A percentile compares a stretch with the other conserved stretches of the same genome.
Evolutionary conservation across 2,113 vertebrate species (phyloP).

Genomic region (Pseudonaja textilis): DNA sequence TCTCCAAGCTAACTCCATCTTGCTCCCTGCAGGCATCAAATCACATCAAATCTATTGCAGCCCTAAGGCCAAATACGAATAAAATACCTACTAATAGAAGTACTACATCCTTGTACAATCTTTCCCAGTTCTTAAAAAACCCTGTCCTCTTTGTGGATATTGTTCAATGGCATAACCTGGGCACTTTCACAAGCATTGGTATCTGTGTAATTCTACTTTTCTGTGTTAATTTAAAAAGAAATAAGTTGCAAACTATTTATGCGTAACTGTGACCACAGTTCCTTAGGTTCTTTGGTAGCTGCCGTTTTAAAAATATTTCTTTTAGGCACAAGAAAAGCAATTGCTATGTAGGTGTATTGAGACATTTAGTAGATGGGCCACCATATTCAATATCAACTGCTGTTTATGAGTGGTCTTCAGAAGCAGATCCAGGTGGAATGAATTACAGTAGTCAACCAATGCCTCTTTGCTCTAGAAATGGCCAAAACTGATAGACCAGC

Average conservation of each 20-base stretch:
- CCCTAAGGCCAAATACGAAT: neutral
- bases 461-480: too few species aligned
- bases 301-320: too few species aligned
- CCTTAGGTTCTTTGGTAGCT: neutral
- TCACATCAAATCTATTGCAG: neutral
- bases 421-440: too few species aligned
- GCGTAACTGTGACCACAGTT: neutral
- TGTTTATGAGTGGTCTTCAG: too few species aligned
- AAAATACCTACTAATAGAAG: neutral
- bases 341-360: too few species aligned
- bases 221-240: neutral
- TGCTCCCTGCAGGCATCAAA: constrained; percentile 4
- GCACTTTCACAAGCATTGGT: neutral
- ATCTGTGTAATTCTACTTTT: neutral
- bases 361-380: too few species aligned
- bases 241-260: neutral
- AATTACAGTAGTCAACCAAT: too few species aligned
- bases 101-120: neutral
- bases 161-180: neutral
- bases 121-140: neutral
- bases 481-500: too few species aligned
- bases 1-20: constrained; percentile 21
- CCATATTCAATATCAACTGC: too few species aligned
- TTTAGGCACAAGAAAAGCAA: too few species aligned
- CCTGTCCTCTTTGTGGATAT: neutral